Conservation (phyloP, 2,113 vertebrate genomes). For the Lichenostomus cassidix region DNA sequence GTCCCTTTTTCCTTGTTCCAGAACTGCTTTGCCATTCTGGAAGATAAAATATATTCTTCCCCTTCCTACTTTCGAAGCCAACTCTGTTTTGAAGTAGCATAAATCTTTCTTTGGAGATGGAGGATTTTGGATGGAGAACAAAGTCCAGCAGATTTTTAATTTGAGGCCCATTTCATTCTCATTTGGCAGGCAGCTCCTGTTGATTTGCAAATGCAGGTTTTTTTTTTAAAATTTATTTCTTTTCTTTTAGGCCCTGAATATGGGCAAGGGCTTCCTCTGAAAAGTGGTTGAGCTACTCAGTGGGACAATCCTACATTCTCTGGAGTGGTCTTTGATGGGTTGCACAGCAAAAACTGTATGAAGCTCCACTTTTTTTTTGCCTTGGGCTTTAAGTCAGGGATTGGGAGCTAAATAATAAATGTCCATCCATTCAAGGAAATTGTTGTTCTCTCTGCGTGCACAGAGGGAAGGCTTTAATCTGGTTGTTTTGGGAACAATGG, state of each 20-base stretch:
- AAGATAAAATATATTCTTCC: slow-evolving; percentile 27
- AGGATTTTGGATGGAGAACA: slow-evolving; percentile 13
- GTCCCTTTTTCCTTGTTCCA: slow-evolving; percentile 10
- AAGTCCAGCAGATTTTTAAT: slow-evolving; percentile 33
- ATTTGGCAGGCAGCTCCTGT: slow-evolving; percentile 19
- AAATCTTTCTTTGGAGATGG: slow-evolving; percentile 31
- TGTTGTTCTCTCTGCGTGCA: background rate
- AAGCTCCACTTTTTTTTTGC: slow-evolving; percentile 41
- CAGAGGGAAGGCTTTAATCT: background rate
- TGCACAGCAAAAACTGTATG: background rate
- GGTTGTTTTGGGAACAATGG: slow-evolving; percentile 26
- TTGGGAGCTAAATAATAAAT: slow-evolving; percentile 26
- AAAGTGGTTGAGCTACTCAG: background rate
- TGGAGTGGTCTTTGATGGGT: background rate
- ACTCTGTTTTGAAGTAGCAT: background rate
- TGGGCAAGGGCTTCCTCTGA: background rate
- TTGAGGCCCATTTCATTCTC: background rate
- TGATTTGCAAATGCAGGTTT: background rate
- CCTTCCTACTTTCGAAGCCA: slow-evolving; percentile 16
- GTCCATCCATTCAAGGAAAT: slow-evolving; percentile 16
- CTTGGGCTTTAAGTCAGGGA: slow-evolving; percentile 25
- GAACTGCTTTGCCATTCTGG: slow-evolving; percentile 5
- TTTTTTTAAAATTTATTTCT: background rate
- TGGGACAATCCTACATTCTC: background rate
- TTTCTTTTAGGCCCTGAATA: background rate